These are phyloP conservation scores for Ostrea edulis DNA, from an alignment of 1,140 invertebrate species.

Conservation along the genomic window DNA sequence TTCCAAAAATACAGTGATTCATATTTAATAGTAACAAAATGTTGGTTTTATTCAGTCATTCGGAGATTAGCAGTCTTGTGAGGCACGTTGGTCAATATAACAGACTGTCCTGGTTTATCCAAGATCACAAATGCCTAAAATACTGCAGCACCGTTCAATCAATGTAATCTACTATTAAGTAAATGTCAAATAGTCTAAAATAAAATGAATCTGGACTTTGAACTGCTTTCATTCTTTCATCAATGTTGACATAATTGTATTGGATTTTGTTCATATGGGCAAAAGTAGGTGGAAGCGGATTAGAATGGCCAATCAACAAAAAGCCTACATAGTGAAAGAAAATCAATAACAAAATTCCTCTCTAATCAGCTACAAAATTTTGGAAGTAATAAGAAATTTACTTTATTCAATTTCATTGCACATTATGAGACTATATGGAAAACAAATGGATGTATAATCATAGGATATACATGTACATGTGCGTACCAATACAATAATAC, in stretches of 20 bases:
- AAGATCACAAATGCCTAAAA: not conserved
- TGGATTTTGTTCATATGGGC: not conserved
- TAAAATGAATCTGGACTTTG: not conserved
- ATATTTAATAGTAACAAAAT: too few species aligned
- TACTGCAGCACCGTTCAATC: not conserved
- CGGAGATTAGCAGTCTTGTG: too few species aligned
- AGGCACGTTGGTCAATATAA: too few species aligned
- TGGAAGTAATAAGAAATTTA: not conserved
- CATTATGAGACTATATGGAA: not conserved
- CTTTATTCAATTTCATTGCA: not conserved
- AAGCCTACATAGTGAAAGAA: not conserved
- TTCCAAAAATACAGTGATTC: too few species aligned
- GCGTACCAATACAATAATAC: too few species aligned
- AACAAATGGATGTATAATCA: too few species aligned
- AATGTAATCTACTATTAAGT: too few species aligned
- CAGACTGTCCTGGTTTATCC: too few species aligned
- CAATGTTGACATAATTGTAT: not conserved
- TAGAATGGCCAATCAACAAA: conserved; percentile 28
- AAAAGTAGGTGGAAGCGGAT: conserved; percentile 18
- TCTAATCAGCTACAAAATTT: not conserved
- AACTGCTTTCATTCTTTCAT: not conserved
- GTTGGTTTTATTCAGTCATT: too few species aligned
- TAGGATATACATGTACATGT: too few species aligned
- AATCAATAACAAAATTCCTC: conserved; percentile 25
- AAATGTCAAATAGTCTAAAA: not conserved